phyloP scores from a whole-genome alignment of 2,888 invertebrate species.

The Heteropelma amictum region DNA sequence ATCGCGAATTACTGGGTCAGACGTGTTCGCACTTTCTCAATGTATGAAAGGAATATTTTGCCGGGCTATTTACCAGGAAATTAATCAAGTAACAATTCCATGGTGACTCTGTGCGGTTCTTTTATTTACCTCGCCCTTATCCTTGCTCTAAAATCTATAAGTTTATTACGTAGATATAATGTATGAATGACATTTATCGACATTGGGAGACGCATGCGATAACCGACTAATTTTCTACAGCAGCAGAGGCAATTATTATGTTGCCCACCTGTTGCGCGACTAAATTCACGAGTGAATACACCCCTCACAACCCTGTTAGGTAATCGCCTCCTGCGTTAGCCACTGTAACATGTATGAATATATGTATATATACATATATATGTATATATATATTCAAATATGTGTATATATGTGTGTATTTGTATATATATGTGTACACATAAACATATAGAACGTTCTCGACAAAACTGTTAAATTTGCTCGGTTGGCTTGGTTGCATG shows the following conservation, averaged over 20 bases:
- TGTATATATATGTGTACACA: background rate
- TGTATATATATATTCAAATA: background rate
- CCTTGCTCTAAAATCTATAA: background rate
- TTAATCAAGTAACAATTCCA: too few relatives aligned
- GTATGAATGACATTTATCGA: constrained; percentile 53
- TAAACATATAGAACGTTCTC: background rate
- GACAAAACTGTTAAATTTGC: constrained; percentile 54
- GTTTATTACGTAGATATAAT: background rate
- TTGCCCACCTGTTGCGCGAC: constrained; percentile 56
- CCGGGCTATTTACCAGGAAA: too few relatives aligned
- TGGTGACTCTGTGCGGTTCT: too few relatives aligned
- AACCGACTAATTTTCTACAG: constrained; percentile 50
- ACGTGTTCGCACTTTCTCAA: background rate
- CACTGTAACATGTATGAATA: background rate
- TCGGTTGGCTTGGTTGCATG: constrained; percentile 33
- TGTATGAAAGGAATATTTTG: background rate
- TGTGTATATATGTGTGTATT: background rate
- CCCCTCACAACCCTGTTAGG: constrained; percentile 13
- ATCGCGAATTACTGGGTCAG: constrained; percentile 12
- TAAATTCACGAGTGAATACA: constrained; percentile 43
- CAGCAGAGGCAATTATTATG: constrained; percentile 52
- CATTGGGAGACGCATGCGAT: constrained; percentile 42
- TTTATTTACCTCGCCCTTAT: constrained; percentile 20
- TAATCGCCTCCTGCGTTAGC: constrained; percentile 33
- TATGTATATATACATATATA: background rate